Base-by-base conservation (phyloP, 2,797 vertebrate genomes). In the Takifugu ocellatus region DNA sequence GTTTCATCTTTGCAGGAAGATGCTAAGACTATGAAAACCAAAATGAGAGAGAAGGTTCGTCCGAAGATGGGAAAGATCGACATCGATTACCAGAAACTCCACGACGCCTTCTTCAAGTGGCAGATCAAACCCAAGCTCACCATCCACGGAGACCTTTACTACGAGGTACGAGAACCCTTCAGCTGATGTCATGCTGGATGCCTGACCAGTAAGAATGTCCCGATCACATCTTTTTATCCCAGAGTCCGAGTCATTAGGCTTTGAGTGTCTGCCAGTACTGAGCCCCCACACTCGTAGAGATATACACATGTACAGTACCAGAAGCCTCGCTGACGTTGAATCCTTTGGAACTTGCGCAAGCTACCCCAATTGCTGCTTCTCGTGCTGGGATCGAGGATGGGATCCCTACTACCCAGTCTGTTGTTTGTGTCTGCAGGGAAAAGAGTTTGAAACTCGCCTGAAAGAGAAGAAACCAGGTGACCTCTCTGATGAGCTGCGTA, bases 1-100 rank as follows among this genome's bases (percentile, higher is more conserved):
- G 10, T 49, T 24, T n/a, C 24, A 1, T 6, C 0, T 15, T 49
- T 15, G 9, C 69, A 97, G 95, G 95, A 97, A 56, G 95, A 97
- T 2, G 95, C 96, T 75, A 97, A 97, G 78, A 96, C 95, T 0
- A 95, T 97, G 93, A 97, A 97, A 81, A 96, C 95, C 59, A 97
- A 97, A 82, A 97, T 97, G 95, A 89, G 95, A 25, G 95, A 97
- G 87, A 96, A 97, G 67, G 95, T 97, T 11, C 93, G 95, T 0
- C 95, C 95, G 27, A 97, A 97, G 80, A 95, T 97, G 94, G 95
- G 95, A 7, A 97, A 98, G 86, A 97, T 97, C 1, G 96, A 97
- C 83, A 97, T 98, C 0, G 96, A 98, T 72, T 98, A 97, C 85
- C 95, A 97, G 89, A 98, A 98, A 54, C 92, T 97, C 10, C 95